Base-by-base conservation (phyloP, 1,140 invertebrate species). In the Condylostylus longicornis region DNA sequence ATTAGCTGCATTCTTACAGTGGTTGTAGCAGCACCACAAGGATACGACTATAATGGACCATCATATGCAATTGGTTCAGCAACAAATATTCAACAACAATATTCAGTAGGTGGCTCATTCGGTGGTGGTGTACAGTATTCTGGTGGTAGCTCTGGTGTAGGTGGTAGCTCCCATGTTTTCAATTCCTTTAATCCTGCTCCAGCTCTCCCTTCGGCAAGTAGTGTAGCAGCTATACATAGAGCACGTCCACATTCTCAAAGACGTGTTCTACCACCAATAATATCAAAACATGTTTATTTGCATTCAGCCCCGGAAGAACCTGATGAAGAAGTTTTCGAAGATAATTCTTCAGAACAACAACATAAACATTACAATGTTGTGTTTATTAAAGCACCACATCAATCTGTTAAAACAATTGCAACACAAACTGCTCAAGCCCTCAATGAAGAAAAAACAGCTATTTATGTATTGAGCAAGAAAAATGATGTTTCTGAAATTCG, bases 361-460 rank as follows among this genome's bases (percentile, higher is more conserved):
- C 77, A 80, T 58, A 83, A 82, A 50, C 79, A 84, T 62, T 83
- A 83, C 65, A 80, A 82, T 49, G 84, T 85, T 49, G 82, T 87
- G 51, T 84, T 84, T 72, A 83, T 85, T 61, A 82, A 83, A 66
- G 77, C 82, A 12, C 80, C 80, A 29, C 70, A 75, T 38, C 69
- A 75, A 19, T 70, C 70, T 45, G 74, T 77, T 38, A 75, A 71
- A 46, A 77, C 76, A n/a, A 52, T 51, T 14, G 40, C 48, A 33
- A 54, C 57, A 35, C 21, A 74, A 72, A 40, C 71, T 65, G 34
- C 61, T 72, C 78, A 79, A 37, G 70, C 74, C 18, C 45, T 74
- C 12, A 76, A 77, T 27, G 81, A 86, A 63, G 79, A 84, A 50
- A 85, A 85, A 58, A 86, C 82, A 17, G 71, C 84, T 42, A 82